Evolutionary conservation across 2,113 vertebrate genomes (phyloP).

Genomic region (Eonycteris spelaea): DNA sequence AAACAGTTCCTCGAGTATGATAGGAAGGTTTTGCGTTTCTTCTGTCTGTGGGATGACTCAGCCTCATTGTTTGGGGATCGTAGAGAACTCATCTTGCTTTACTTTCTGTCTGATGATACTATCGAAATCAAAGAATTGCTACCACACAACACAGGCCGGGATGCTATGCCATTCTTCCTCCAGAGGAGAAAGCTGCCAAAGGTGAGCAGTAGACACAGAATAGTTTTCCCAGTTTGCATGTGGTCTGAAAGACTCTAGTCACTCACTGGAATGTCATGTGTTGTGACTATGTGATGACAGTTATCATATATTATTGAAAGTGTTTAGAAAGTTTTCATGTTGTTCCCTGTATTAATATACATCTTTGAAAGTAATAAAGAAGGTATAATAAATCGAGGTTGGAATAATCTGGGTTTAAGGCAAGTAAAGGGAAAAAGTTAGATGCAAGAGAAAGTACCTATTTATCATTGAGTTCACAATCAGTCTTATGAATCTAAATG

Average conservation of each 20-base stretch:
- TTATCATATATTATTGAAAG: slow-evolving; percentile 37
- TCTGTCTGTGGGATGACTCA: slow-evolving; percentile 90
- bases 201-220: slow-evolving; percentile 79
- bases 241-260: slow-evolving; percentile 1
- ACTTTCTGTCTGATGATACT: slow-evolving; percentile 93
- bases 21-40: slow-evolving; percentile 90
- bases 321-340: slow-evolving; percentile 19
- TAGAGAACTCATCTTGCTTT: slow-evolving; percentile 88
- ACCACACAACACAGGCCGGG: slow-evolving; percentile 85
- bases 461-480: not conserved
- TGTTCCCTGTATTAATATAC: not conserved
- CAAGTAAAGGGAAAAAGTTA: slow-evolving; percentile 47
- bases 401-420: slow-evolving; percentile 22
- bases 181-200: slow-evolving; percentile 91
- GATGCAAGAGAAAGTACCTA: not conserved
- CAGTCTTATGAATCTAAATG: not conserved
- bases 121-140: slow-evolving; percentile 89
- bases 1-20: slow-evolving; percentile 91
- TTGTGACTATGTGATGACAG: not conserved
- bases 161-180: slow-evolving; percentile 85
- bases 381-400: not conserved
- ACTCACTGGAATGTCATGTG: slow-evolving; percentile 11
- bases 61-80: slow-evolving; percentile 77
- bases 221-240: not conserved
- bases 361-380: slow-evolving; percentile 31